Evolutionary conservation across 2,797 vertebrate species (phyloP).

Genomic region (Vireo griseus): DNA sequence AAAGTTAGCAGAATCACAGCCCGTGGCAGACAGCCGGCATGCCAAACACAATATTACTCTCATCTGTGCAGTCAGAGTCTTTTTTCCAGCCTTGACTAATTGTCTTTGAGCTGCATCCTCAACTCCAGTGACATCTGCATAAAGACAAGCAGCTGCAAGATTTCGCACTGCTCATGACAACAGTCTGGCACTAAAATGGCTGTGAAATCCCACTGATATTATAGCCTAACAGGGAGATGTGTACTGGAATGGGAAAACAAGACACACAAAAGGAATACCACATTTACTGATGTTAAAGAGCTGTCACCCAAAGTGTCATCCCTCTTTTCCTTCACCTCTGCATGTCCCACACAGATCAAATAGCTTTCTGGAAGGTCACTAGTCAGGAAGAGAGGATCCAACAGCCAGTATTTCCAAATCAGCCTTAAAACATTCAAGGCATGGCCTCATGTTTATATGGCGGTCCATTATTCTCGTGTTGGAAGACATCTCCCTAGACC

Average conservation of each 20-base stretch:
- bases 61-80: neutral
- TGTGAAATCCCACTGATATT: neutral
- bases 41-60: neutral
- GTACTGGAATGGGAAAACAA: neutral
- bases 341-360: neutral
- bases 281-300: neutral
- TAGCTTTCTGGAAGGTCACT: neutral
- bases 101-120: neutral
- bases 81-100: neutral
- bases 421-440: neutral
- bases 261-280: neutral
- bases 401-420: neutral
- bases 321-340: neutral
- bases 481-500: neutral
- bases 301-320: neutral
- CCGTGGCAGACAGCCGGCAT: neutral
- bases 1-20: neutral
- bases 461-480: neutral
- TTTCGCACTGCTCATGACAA: neutral
- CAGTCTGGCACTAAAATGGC: neutral
- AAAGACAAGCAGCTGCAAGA: neutral
- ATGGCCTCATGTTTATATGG: neutral
- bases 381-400: neutral
- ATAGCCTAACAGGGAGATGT: neutral
- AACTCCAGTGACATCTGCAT: neutral